Base-by-base conservation (phyloP, 2,797 vertebrate genomes). In the Syngnathus acus region DNA sequence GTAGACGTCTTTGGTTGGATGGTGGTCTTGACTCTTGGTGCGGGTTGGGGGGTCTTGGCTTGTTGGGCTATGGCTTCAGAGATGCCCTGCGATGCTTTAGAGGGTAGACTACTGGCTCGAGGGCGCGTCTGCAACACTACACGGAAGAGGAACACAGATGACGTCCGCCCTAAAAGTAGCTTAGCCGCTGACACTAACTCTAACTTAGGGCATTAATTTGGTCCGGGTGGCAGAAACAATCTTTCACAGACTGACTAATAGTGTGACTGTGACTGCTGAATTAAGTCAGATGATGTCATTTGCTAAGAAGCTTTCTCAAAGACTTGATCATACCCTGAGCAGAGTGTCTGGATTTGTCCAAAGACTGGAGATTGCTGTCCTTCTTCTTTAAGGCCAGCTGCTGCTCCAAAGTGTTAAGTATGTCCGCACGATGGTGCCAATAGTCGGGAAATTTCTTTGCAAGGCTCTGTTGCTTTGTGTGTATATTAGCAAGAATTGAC, bases 21-120 rank as follows among this genome's bases (percentile, higher is more conserved):
- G 62, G 51, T 51, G 54, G 66, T 77, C 75, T 42, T 89, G 64
- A 64, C 71, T 65, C 88, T 82, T 0, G 84, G 86, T 2, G 82
- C 68, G 0, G 89, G 85, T 68, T 91, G 89, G 0, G 89, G 89
- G 40, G 87, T 86, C 65, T 78, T 80, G n/a, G 78, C 67, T 17
- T 82, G 84, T 70, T 71, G 87, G 65, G 71, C 63, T 0, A 78
- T 59, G 7, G 82, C 39, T 64, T 66, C 73, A 14, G 86, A 84
- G 32, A 58, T 57, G 43, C 80, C 78, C 64, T 82, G 87, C 2
- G 81, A 83, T 0, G 81, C 81, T 62, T 79, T 83, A 50, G 88
- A 85, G n/a, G 88, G 87, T 47, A 91, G 76, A 69, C 89, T 91
- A 62, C 86, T 87, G 65, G 90, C 89, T 1, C 87, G 81, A 54